These are phyloP conservation scores for Chrysolina oricalcia DNA, from an alignment of 2,888 invertebrate species.

Conservation along the genomic window DNA sequence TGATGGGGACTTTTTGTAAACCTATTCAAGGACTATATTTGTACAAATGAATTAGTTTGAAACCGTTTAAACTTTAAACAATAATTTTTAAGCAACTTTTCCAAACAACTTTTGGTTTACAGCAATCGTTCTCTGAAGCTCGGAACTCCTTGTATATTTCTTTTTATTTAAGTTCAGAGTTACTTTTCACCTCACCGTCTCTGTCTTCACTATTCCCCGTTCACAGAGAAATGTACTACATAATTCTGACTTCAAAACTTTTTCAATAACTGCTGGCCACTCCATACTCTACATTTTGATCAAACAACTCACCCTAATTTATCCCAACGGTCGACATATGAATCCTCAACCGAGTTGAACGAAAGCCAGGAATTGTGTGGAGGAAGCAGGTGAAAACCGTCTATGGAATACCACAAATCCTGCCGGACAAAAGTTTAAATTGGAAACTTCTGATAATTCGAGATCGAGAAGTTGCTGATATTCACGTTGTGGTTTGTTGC, in stretches of 20 bases:
- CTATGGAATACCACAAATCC: background rate
- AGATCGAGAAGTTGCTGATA: constrained; percentile 36
- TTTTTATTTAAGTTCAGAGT: no score
- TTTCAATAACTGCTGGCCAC: background rate
- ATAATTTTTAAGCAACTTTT: no score
- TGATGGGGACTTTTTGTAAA: no score
- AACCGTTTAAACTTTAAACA: no score
- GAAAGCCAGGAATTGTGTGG: background rate
- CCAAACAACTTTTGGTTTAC: no score
- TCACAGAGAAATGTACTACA: no score
- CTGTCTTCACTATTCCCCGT: no score
- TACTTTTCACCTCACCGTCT: no score
- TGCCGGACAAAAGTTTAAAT: background rate
- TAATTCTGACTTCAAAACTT: background rate
- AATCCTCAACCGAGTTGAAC: constrained; percentile 8
- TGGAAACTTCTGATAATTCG: constrained; percentile 41
- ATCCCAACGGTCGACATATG: background rate
- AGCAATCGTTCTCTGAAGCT: no score
- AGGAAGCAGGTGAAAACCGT: background rate
- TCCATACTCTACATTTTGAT: background rate
- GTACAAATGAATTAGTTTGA: no score
- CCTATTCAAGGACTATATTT: no score
- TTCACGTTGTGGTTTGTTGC: constrained; percentile 42
- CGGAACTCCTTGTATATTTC: no score
- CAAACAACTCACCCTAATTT: background rate